phyloP scores from a whole-genome alignment of 2,888 invertebrate genomes.

The Noctua janthina region DNA sequence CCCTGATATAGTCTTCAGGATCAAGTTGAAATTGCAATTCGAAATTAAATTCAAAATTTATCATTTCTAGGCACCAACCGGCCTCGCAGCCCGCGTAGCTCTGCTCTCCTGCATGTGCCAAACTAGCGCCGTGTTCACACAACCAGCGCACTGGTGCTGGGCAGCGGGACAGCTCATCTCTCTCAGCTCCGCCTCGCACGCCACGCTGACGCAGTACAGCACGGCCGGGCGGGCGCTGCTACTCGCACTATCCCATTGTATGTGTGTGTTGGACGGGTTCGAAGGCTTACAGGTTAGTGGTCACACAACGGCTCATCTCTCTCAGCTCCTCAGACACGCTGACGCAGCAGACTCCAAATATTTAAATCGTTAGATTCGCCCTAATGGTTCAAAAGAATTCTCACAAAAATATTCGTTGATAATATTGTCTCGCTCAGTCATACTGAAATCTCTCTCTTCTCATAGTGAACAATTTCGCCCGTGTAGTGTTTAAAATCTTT shows the following conservation, averaged over 20 bases:
- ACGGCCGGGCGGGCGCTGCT: constrained; percentile 74
- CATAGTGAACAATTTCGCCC: not conserved
- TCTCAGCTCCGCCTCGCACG: not conserved
- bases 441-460: no score
- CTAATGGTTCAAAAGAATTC: not conserved
- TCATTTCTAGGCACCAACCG: constrained; percentile 77
- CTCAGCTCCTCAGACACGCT: not conserved
- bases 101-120: constrained; percentile 75
- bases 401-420: not conserved
- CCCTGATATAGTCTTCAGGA: not conserved
- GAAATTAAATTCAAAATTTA: not conserved
- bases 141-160: constrained; percentile 80
- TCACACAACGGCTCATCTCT: constrained; percentile 1
- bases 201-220: not conserved
- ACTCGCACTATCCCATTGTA: constrained; percentile 76
- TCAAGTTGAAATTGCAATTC: not conserved
- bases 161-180: constrained; percentile 75
- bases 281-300: constrained; percentile 70
- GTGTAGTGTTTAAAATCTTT: not conserved
- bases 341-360: not conserved
- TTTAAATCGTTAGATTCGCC: not conserved
- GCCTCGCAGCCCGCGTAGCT: constrained; percentile 80
- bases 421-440: no score
- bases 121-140: constrained; percentile 72
- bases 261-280: constrained; percentile 75